Base-by-base conservation (phyloP, 1,140 invertebrate genomes). In the Leptopilina clavipes region DNA sequence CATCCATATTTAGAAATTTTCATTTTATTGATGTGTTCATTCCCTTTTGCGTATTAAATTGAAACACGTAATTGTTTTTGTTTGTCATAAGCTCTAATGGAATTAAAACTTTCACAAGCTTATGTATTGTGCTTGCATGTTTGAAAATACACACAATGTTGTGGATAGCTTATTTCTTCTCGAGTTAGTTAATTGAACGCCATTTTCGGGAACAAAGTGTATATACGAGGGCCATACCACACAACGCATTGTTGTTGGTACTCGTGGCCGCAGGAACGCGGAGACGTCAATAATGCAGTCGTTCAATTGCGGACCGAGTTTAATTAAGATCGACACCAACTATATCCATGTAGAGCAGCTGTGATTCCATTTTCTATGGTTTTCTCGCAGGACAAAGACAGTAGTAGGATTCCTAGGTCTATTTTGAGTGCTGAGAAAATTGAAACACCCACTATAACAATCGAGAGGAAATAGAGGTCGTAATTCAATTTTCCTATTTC, bases 191-290 rank as follows among this genome's bases (percentile, higher is more conserved):
- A 86, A 86, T 85, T 86, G 83, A 86, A 86, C 85, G 81, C 82
- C 79, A 82, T 85, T 85, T 85, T 85, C 83, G 79, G 75, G 77
- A 74, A 72, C 78, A 59, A 44, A 43, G 73, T 43, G 74, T 71
- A 72, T 12, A 72, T 75, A 70, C 78, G 77, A 75, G 31, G 54
- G 45, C 59, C 1, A n/a, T 43, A 31, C 70, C 72, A 81, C 78
- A 79, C 76, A 77, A 81, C 80, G 82, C 81, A 89, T 88, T 87
- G 87, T 88, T 80, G 81, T 72, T 56, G 81, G 76, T 76, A 31
- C n/a, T n/a, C n/a, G n/a, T 83, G 87, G 83, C 86, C 86, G 81
- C 85, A 86, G 86, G 84, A 89, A 89, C 86, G 84, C 78, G 31
- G 73, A 76, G 81, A 82, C 85, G 83, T 86, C 86, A 85, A 88